These are phyloP conservation scores for Synanthedon andrenaeformis DNA, from an alignment of 2,888 invertebrate species.

Conservation along the genomic window DNA sequence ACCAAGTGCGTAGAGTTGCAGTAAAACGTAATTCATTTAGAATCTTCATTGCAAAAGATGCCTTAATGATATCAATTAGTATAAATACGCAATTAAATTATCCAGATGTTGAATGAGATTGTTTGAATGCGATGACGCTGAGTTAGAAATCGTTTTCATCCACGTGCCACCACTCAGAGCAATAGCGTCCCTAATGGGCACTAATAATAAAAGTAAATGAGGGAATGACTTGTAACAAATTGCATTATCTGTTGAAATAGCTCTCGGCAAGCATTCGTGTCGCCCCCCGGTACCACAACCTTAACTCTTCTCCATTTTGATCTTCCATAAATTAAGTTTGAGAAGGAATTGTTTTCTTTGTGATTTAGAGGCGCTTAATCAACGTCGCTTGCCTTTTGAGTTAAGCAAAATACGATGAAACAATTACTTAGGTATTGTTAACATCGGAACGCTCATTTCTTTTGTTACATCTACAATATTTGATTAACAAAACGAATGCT, in stretches of 20 bases:
- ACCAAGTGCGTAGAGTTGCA: too few species aligned
- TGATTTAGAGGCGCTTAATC: constrained; percentile 15
- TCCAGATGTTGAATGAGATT: constrained; percentile 33
- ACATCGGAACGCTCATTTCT: too few species aligned
- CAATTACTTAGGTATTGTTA: not conserved
- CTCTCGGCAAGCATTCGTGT: constrained; percentile 36
- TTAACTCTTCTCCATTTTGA: constrained; percentile 34
- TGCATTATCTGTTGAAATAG: constrained; percentile 49
- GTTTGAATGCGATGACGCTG: constrained; percentile 17
- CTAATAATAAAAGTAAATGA: constrained; percentile 54
- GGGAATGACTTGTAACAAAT: constrained; percentile 53
- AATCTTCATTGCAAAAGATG: constrained; percentile 26
- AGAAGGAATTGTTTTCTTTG: constrained; percentile 8
- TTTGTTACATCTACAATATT: too few species aligned
- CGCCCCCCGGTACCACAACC: constrained; percentile 17
- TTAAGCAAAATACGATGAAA: not conserved
- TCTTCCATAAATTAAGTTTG: constrained; percentile 24
- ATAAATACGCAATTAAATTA: constrained; percentile 46
- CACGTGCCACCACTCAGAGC: constrained; percentile 26
- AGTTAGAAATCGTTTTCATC: constrained; percentile 21
- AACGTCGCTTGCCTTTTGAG: constrained; percentile 1
- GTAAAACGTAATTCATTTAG: constrained; percentile 18
- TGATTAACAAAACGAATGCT: too few species aligned
- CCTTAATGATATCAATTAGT: constrained; percentile 42
- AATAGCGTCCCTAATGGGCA: constrained; percentile 36